These are phyloP conservation scores for Eristalis pertinax DNA, from an alignment of 2,888 invertebrate genomes.

Conservation along the genomic window DNA sequence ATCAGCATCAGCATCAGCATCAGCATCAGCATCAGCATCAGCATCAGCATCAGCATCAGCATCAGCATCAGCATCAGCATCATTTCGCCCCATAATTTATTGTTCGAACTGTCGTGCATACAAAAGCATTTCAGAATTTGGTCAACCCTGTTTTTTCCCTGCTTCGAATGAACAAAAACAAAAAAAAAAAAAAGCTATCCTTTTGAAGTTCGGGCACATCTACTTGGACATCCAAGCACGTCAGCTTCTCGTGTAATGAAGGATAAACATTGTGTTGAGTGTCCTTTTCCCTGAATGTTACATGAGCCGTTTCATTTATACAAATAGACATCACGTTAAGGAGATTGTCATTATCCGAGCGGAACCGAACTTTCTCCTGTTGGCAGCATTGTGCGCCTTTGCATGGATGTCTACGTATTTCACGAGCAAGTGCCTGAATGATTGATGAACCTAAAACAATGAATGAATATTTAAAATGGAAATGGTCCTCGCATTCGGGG, in stretches of 20 bases:
- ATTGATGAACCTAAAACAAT: conserved; percentile 63
- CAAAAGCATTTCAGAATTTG: neutral
- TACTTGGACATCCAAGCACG: conserved; percentile 9
- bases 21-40: too few relatives aligned
- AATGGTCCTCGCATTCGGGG: conserved; percentile 1
- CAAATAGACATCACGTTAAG: conserved; percentile 64
- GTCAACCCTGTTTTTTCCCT: neutral
- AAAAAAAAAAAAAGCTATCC: neutral
- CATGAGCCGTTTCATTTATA: conserved; percentile 59
- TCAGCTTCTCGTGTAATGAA: conserved; percentile 22
- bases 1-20: too few relatives aligned
- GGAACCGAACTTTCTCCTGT: conserved; percentile 39
- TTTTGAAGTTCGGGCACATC: neutral
- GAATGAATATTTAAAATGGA: conserved; percentile 60
- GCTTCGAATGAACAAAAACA: neutral
- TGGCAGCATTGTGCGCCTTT: neutral
- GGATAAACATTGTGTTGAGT: conserved; percentile 39
- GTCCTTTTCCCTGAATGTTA: conserved; percentile 56
- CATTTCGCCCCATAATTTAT: too few relatives aligned
- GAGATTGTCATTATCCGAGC: conserved; percentile 64
- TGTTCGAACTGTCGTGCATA: neutral
- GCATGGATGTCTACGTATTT: conserved; percentile 6
- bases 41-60: too few relatives aligned
- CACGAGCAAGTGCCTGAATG: conserved; percentile 52
- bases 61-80: too few relatives aligned